Conservation (phyloP, 2,113 vertebrate genomes). For the Phycodurus eques region DNA sequence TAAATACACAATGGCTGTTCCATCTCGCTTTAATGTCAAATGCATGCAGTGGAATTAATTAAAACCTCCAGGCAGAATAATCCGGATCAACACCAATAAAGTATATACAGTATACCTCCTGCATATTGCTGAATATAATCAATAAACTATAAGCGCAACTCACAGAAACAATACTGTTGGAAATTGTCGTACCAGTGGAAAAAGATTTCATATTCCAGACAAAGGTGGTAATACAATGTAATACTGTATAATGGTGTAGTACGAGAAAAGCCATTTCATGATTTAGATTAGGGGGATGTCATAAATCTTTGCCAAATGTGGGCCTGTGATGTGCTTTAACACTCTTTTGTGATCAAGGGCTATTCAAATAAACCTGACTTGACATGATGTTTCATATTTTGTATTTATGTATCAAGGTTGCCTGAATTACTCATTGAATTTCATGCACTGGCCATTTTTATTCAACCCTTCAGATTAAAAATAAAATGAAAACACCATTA, state of each 20-base stretch:
- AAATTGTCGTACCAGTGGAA: not conserved
- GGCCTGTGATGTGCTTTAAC: no score
- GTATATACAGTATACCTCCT: not conserved
- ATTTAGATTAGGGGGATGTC: no score
- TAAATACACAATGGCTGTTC: conserved; percentile 52
- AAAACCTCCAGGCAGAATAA: not conserved
- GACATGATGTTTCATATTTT: no score
- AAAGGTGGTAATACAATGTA: not conserved
- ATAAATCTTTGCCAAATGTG: no score
- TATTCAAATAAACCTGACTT: no score
- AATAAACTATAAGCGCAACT: not conserved
- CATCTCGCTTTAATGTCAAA: conserved; percentile 16
- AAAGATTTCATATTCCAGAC: not conserved
- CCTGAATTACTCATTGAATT: no score
- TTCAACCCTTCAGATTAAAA: no score
- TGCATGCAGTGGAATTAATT: conserved; percentile 21
- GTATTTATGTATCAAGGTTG: no score
- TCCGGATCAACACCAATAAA: not conserved
- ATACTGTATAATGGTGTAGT: not conserved
- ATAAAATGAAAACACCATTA: no score
- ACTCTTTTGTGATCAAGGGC: no score
- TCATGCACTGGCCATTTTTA: no score
- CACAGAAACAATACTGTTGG: not conserved
- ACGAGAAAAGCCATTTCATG: no score
- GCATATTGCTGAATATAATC: not conserved